These are phyloP conservation scores for Lagopus leucura DNA, from an alignment of 2,113 vertebrate genomes.

Conservation along the genomic window DNA sequence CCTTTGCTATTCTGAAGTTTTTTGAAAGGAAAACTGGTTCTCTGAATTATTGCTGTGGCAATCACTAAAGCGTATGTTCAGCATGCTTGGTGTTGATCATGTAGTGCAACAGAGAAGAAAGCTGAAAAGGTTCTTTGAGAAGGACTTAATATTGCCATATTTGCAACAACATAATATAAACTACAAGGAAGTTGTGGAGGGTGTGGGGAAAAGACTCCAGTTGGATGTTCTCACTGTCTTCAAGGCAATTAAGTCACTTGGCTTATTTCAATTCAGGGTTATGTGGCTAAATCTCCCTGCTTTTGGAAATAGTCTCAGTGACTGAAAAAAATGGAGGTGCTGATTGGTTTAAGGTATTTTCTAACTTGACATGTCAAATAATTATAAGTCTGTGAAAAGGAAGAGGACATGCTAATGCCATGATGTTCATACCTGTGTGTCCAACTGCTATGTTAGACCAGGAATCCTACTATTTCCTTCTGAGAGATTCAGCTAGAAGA, in stretches of 20 bases:
- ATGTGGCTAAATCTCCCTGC: neutral
- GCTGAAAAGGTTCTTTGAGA: neutral
- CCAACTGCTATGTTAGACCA: neutral
- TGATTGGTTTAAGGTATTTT: neutral
- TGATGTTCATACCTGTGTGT: neutral
- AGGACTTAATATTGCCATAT: neutral
- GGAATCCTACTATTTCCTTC: neutral
- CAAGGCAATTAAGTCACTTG: neutral
- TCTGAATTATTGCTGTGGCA: neutral
- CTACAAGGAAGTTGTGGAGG: neutral
- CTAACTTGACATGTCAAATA: neutral
- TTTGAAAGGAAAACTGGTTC: conserved; percentile 52
- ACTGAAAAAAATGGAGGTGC: neutral
- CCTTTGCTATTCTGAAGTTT: conserved; percentile 30
- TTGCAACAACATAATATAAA: neutral
- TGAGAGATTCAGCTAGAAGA: conserved; percentile 18
- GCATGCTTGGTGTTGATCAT: neutral
- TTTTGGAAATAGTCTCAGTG: neutral
- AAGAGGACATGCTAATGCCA: neutral
- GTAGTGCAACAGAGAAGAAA: neutral
- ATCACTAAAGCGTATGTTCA: neutral
- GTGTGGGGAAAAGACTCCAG: neutral
- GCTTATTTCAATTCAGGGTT: neutral
- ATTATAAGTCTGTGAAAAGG: conserved; percentile 14
- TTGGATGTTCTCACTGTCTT: neutral